These are phyloP conservation scores for Chionodraco myersi DNA, from an alignment of 2,113 vertebrate genomes.

Conservation along the genomic window DNA sequence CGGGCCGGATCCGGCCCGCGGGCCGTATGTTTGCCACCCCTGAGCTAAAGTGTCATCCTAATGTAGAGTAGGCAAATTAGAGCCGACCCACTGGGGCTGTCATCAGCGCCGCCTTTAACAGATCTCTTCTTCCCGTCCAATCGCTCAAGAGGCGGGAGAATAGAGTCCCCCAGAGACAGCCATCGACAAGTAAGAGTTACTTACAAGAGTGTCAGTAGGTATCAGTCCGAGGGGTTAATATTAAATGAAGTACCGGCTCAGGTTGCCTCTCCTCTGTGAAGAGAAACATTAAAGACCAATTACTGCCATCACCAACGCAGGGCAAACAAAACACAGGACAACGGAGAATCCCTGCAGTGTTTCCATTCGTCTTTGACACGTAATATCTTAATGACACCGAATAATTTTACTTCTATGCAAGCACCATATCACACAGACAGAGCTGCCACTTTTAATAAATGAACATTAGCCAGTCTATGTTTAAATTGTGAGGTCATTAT, in stretches of 20 bases:
- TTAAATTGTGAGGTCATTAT: background rate
- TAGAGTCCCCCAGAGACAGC: conserved; percentile 48
- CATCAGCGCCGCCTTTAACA: conserved; percentile 52
- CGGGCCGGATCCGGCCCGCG: too few relatives aligned
- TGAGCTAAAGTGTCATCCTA: conserved; percentile 27
- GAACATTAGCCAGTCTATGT: background rate
- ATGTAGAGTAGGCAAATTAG: conserved; percentile 44
- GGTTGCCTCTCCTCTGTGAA: conserved; percentile 66
- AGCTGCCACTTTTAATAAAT: background rate
- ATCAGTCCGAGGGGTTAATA: conserved; percentile 76
- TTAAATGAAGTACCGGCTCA: conserved; percentile 72
- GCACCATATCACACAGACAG: background rate
- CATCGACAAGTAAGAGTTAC: conserved; percentile 77
- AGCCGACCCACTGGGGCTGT: conserved; percentile 54
- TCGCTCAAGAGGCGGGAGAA: conserved; percentile 48
- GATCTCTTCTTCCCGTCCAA: conserved; percentile 20
- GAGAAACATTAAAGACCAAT: conserved; percentile 69
- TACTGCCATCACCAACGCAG: conserved; percentile 58
- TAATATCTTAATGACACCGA: conserved; percentile 7
- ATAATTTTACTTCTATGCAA: too few relatives aligned
- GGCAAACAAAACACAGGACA: conserved; percentile 16
- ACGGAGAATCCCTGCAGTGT: conserved; percentile 1
- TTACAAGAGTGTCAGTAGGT: conserved; percentile 69
- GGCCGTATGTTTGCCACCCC: too few relatives aligned
- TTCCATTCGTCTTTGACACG: conserved; percentile 38